These are phyloP conservation scores for Pristiophorus japonicus DNA, from an alignment of 2,113 vertebrate genomes.

Conservation along the genomic window DNA sequence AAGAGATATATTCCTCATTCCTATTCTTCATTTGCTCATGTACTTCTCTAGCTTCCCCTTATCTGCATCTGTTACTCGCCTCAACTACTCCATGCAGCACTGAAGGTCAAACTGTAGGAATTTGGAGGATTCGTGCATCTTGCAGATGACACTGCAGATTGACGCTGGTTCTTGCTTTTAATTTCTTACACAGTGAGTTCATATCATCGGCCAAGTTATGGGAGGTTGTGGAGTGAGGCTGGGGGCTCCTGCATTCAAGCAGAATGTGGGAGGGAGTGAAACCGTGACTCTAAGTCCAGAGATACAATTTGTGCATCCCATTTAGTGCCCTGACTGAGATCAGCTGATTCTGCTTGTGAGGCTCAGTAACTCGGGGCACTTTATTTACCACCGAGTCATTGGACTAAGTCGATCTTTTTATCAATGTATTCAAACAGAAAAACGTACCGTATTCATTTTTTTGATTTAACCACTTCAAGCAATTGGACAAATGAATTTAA, in stretches of 20 bases:
- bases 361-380: not conserved
- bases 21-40: not conserved
- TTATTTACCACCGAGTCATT: no score
- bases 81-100: not conserved
- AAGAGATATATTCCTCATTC: not conserved
- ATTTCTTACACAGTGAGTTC: not conserved
- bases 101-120: not conserved
- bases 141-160: not conserved
- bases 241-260: not conserved
- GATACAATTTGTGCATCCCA: not conserved
- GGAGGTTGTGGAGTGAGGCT: not conserved
- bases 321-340: not conserved
- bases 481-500: not conserved
- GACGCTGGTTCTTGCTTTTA: not conserved
- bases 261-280: not conserved
- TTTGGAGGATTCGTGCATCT: not conserved
- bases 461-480: conserved; percentile 40
- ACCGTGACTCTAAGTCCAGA: not conserved
- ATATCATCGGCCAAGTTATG: not conserved
- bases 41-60: not conserved
- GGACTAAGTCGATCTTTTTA: not conserved
- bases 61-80: not conserved
- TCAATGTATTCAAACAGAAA: accelerated
- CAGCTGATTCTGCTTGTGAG: not conserved
- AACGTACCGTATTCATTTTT: conserved; percentile 42